Evolutionary conservation across 2,888 invertebrate species (phyloP), one percentile per base, ranked within the genome.

Genomic region (Lasius platythorax): DNA sequence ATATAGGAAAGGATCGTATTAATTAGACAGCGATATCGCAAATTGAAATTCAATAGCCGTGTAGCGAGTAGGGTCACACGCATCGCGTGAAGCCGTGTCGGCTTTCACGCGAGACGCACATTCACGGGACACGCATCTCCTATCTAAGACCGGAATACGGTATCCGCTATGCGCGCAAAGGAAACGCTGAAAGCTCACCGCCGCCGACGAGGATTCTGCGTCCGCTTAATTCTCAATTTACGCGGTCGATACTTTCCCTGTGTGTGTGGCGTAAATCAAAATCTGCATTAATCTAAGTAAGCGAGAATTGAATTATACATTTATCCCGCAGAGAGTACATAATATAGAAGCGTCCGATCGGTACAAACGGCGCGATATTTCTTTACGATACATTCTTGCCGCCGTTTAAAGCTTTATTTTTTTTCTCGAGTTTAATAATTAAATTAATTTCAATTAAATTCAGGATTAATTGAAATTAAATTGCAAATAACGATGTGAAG

Each of bases 41-140:
- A 92, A 93, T 91, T 92, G 93, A 92, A 93, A 93, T 91, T 89
- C 90, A 91, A 93, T 93, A 92, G 89, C 88, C 90, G 90, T 89
- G 90, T 90, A 91, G 87, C 85, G 84, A 84, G 85, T 58, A 84
- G 91, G 88, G 91, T 90, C 90, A 89, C 90, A 89, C 86, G 87
- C 90, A 87, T 90, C 87, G 85, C 87, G 88, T 85, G 86, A 82
- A 53, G 58, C 67, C 81, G 88, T 90, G 90, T 92, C 91, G 85
- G 87, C 90, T 93, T 93, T 92, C 92, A 88, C 84, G 86, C 72
- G 82, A 84, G 58, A 86, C 78, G 72, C 68, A 75, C 73, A 70
- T 84, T 86, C 85, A 72, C 67, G 53, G 67, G 64, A 79, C 68
- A 18, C 30, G 63, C 72, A 89, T 88, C 23, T 23, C 56, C 40